Evolutionary conservation across 2,888 invertebrate genomes (phyloP).

Genomic region (Mantis religiosa): DNA sequence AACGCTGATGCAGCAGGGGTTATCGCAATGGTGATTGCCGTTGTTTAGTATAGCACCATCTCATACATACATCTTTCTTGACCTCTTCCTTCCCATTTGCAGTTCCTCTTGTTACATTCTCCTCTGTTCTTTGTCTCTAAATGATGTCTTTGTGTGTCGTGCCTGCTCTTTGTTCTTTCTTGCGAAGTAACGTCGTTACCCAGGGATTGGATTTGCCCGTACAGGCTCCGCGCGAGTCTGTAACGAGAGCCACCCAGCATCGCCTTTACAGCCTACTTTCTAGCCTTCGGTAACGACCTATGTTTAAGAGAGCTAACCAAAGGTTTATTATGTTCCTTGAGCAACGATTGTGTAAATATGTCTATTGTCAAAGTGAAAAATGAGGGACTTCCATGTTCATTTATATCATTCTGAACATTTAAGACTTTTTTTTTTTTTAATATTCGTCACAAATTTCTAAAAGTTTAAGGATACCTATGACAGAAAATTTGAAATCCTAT

Average conservation of each 20-base stretch:
- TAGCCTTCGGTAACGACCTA: too few species aligned
- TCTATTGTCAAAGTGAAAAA: too few species aligned
- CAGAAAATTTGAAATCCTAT: too few species aligned
- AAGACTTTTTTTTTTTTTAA: too few species aligned
- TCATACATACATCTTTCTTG: background rate
- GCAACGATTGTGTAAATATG: too few species aligned
- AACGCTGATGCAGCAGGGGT: background rate
- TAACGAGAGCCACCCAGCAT: background rate
- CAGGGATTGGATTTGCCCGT: background rate
- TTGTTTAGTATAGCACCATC: background rate
- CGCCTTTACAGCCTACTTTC: background rate
- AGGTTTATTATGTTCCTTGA: too few species aligned
- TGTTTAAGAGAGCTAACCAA: too few species aligned
- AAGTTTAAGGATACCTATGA: too few species aligned
- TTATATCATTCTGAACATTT: too few species aligned
- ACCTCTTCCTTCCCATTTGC: background rate
- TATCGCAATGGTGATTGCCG: background rate
- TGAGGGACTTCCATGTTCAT: too few species aligned
- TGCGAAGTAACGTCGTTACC: background rate
- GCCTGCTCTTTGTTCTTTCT: background rate
- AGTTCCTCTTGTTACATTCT: background rate
- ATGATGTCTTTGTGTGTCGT: constrained; percentile 1
- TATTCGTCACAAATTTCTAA: too few species aligned
- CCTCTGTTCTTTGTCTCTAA: background rate
- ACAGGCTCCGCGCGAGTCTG: background rate